A percentile compares a stretch with the other conserved stretches of the same genome.
Evolutionary conservation across 2,888 invertebrate genomes (phyloP).

Genomic region (Incurvaria masculella): DNA sequence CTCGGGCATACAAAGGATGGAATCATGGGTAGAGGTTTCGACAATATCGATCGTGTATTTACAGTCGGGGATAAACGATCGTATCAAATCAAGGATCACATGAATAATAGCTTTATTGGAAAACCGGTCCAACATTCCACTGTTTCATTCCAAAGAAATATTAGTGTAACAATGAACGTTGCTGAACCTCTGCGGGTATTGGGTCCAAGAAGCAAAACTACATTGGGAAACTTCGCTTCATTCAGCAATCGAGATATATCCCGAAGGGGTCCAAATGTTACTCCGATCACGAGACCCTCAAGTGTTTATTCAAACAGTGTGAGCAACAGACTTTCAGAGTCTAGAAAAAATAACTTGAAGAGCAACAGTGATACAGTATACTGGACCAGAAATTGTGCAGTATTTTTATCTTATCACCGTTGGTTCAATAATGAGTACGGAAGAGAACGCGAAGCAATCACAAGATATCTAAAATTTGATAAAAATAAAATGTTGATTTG

Average conservation of each 20-base stretch:
- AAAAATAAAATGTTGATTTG: slow-evolving; percentile 59
- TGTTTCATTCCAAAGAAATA: slow-evolving; percentile 56
- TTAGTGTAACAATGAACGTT: slow-evolving; percentile 61
- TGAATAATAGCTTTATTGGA: slow-evolving; percentile 56
- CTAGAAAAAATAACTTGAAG: slow-evolving; percentile 40
- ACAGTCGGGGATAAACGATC: slow-evolving; percentile 56
- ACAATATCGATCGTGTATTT: slow-evolving; percentile 77
- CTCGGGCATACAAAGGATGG: slow-evolving; percentile 88
- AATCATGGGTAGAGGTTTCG: slow-evolving; percentile 91
- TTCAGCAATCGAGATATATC: slow-evolving; percentile 44
- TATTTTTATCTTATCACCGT: slow-evolving; percentile 63
- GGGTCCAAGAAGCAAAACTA: slow-evolving; percentile 52
- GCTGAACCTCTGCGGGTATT: slow-evolving; percentile 50
- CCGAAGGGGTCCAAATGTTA: slow-evolving; percentile 48
- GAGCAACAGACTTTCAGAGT: slow-evolving; percentile 42
- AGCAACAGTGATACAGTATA: slow-evolving; percentile 54
- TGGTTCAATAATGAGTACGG: slow-evolving; percentile 56
- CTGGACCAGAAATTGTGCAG: slow-evolving; percentile 62
- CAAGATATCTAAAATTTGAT: slow-evolving; percentile 50
- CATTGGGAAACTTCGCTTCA: slow-evolving; percentile 50
- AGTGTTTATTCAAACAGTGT: slow-evolving; percentile 50
- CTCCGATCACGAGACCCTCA: slow-evolving; percentile 51
- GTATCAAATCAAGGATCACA: slow-evolving; percentile 43
- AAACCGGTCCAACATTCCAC: slow-evolving; percentile 62
- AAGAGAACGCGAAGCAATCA: slow-evolving; percentile 51